Evolutionary conservation across 2,888 invertebrate species (phyloP), one percentile per base, ranked within the genome.

Genomic region (Oscheius sp.): DNA sequence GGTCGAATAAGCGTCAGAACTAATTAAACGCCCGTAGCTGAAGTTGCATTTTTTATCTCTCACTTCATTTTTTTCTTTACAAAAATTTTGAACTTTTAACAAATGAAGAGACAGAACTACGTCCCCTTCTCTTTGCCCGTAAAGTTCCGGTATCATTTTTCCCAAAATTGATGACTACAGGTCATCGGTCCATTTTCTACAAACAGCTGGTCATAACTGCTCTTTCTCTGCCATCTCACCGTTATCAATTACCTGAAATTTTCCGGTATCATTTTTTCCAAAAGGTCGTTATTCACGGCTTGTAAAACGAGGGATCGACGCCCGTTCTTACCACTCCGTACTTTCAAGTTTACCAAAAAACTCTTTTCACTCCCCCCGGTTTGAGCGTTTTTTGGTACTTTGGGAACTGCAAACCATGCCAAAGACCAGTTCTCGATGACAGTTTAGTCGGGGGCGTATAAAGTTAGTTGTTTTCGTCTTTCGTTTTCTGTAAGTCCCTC

Each of bases 281-380:
- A 42, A 3, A 42, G 42, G 7, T 42, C 42, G 42, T 42, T 42
- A 42, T 42, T 42, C 42, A 3, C 42, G 7, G 60, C 37, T 37
- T 35, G 60, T 60, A 60, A 60, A 60, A 60, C 37, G 35, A 58
- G 35, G 60, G 60, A 33, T 37, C 60, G 42, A 7, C 42, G n/a
- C 37, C 58, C 10, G 37, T 35, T n/a, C 37, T 60, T 60, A 60
- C 35, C 60, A 32, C 35, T 35, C 9, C 10, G 33, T 57, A 57
- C 57, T 29, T 53, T 53, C 29, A 53, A 53, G 11, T 11, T 29
- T 53, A 0, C 4, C 53, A 11, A 53, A 53, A 13, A 21, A 21
- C 11, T 21, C 53, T 53, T 53, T 11, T 53, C 29, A 21, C n/a
- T 53, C 29, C 29, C 7, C 53, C 50, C 50, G 4, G 11, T 53